Percentiles rank a stretch among this genome's conserved stretches.
These are phyloP conservation scores for Agrochola macilenta DNA, from an alignment of 2,888 invertebrate genomes.

Conservation along the genomic window DNA sequence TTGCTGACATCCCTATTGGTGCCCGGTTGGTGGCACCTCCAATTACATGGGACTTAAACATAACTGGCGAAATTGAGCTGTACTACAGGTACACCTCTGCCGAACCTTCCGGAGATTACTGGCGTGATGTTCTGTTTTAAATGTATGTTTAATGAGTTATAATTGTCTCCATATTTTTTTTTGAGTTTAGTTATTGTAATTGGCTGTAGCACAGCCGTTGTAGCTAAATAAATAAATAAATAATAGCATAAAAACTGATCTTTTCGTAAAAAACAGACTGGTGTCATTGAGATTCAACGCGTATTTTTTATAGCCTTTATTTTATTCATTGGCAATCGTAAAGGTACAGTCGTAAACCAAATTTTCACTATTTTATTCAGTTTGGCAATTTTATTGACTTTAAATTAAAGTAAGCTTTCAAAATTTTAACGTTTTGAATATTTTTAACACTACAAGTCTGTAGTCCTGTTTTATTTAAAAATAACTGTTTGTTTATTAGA, in stretches of 20 bases:
- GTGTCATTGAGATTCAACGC: slow-evolving; percentile 15
- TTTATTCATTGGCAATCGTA: slow-evolving; percentile 56
- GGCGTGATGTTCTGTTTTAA: neutral
- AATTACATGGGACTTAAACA: neutral
- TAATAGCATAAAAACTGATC: neutral
- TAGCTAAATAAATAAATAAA: no score
- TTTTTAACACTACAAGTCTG: neutral
- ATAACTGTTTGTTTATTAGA: neutral
- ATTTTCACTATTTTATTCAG: slow-evolving; percentile 56
- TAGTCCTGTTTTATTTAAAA: neutral
- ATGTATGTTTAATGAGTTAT: no score
- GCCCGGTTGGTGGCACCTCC: neutral
- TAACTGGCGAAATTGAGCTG: neutral
- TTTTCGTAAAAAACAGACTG: neutral
- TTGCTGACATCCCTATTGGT: no score
- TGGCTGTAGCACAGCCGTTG: no score
- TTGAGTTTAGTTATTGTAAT: no score
- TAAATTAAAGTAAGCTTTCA: slow-evolving; percentile 12
- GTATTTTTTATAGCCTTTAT: slow-evolving; percentile 46
- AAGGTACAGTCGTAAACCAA: slow-evolving; percentile 55
- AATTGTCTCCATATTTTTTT: no score
- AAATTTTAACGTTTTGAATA: slow-evolving; percentile 4
- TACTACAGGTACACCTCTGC: neutral
- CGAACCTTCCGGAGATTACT: neutral
- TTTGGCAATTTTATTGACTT: slow-evolving; percentile 47